phyloP scores from a whole-genome alignment of 2,113 vertebrate species.

The Mesoclemmys tuberculata region DNA sequence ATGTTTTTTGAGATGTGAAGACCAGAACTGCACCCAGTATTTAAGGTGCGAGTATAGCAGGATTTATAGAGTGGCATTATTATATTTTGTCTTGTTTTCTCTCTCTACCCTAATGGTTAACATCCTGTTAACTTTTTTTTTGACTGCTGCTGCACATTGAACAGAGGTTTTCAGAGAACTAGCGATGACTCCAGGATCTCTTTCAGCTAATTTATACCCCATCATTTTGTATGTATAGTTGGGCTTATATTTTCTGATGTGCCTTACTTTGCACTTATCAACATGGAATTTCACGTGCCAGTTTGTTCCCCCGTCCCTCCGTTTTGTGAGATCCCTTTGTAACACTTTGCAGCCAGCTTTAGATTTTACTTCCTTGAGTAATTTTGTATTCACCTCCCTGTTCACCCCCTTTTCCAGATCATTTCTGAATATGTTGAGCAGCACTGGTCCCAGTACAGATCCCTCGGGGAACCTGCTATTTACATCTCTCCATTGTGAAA shows the following conservation, averaged over 20 bases:
- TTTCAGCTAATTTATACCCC: no score
- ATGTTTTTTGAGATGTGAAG: no score
- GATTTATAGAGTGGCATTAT: no score
- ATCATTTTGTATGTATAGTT: no score
- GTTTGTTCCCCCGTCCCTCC: not conserved
- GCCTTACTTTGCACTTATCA: not conserved
- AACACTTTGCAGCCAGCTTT: not conserved
- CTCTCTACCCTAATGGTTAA: no score
- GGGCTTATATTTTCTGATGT: not conserved
- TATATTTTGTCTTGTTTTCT: no score
- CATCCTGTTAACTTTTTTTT: no score
- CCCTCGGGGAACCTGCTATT: not conserved
- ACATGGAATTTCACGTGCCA: not conserved
- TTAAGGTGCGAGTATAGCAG: no score
- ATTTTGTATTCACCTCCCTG: not conserved
- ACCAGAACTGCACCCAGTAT: no score
- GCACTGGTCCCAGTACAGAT: not conserved
- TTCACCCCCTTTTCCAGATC: not conserved
- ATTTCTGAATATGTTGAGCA: not conserved
- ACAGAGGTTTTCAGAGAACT: no score
- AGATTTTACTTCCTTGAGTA: not conserved
- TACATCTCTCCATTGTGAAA: not conserved
- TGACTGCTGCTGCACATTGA: no score
- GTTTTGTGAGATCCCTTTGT: not conserved
- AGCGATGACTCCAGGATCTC: no score